A percentile compares a stretch with the other conserved stretches of the same genome.
phyloP scores from a whole-genome alignment of 92 coral and sea anemone species.

The Isaurus tuberculatus region DNA sequence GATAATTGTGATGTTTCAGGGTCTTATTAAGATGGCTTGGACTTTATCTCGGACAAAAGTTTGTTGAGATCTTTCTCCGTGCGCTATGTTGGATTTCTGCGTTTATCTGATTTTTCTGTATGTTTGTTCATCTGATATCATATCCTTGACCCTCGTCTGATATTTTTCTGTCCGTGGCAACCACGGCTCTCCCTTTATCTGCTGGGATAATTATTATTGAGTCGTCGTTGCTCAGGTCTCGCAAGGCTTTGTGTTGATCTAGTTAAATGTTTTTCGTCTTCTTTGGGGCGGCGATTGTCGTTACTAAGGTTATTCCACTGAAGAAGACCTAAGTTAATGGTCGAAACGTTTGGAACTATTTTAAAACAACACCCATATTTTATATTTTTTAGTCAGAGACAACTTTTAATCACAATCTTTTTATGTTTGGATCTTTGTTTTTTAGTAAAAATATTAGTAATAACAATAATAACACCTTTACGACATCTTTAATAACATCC shows the following conservation, averaged over 20 bases:
- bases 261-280: not conserved
- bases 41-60: not conserved
- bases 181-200: slow-evolving; percentile 7
- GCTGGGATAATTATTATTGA: not conserved
- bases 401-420: too few species aligned
- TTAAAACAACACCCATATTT: too few species aligned
- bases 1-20: slow-evolving; percentile 24
- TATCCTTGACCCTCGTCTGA: not conserved
- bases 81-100: slow-evolving; percentile 19
- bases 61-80: slow-evolving; percentile 39
- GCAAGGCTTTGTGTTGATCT: not conserved
- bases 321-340: too few species aligned
- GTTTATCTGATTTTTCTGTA: slow-evolving; percentile 18
- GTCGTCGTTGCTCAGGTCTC: not conserved
- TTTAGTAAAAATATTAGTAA: too few species aligned
- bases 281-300: not conserved
- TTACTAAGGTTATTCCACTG: not conserved
- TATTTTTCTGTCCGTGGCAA: not conserved
- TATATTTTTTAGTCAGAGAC: too few species aligned
- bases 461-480: too few species aligned
- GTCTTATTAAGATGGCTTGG: not conserved
- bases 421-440: too few species aligned
- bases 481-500: too few species aligned
- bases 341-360: too few species aligned
- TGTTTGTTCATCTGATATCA: slow-evolving; percentile 6